phyloP scores from a whole-genome alignment of 2,113 vertebrate species.

The Carassius auratus region DNA sequence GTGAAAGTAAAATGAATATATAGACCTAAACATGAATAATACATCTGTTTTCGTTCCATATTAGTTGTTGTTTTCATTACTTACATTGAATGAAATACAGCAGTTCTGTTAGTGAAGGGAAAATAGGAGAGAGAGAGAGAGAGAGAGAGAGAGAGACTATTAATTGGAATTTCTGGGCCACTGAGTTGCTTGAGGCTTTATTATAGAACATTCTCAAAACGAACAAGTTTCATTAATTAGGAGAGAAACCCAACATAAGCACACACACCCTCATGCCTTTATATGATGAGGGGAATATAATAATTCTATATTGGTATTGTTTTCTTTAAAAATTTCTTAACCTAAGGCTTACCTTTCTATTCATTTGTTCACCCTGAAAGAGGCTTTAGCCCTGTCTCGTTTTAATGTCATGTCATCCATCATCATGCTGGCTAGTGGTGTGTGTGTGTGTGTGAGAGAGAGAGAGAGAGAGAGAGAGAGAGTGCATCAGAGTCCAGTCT shows the following conservation, averaged over 20 bases:
- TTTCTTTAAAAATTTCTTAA: not conserved
- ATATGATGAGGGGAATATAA: not conserved
- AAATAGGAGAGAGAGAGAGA: not conserved
- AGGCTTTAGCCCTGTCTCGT: not conserved
- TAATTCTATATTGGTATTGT: not conserved
- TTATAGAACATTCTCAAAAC: slow-evolving; percentile 30
- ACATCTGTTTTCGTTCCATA: not conserved
- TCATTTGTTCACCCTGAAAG: not conserved
- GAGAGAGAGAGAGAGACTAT: slow-evolving; percentile 17
- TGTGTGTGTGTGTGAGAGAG: not conserved
- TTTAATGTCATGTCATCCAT: slow-evolving; percentile 47
- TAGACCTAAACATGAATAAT: not conserved
- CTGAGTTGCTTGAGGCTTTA: slow-evolving; percentile 36
- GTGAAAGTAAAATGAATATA: not conserved
- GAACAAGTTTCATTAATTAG: slow-evolving; percentile 44
- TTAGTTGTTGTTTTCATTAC: slow-evolving; percentile 2
- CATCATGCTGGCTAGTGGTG: not conserved
- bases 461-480: not conserved
- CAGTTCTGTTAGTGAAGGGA: not conserved
- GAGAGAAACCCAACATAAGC: not conserved
- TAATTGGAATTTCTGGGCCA: slow-evolving; percentile 54
- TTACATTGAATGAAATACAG: not conserved
- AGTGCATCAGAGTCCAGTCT: slow-evolving; percentile 11
- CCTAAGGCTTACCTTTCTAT: not conserved
- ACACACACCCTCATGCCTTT: not conserved